These are phyloP conservation scores for Sarcophaga peregrina DNA, from an alignment of 1,140 invertebrate genomes.

Conservation along the genomic window DNA sequence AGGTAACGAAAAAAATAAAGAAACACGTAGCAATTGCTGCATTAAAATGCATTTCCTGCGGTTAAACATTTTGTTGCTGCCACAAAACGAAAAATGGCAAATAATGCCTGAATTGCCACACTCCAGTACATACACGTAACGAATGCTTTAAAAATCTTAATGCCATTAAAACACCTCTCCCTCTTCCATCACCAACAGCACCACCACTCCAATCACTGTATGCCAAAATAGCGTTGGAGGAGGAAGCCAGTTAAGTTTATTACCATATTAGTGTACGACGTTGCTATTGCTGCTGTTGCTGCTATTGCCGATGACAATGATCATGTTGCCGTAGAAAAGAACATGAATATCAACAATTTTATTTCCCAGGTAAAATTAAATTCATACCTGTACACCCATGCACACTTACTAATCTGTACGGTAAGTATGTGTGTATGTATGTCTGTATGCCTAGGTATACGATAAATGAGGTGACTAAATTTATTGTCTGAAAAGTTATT, in stretches of 20 bases:
- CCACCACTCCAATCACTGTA: not conserved
- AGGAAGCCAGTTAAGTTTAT: slow-evolving; percentile 1
- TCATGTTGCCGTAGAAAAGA: not conserved
- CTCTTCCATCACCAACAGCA: not conserved
- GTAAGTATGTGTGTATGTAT: not conserved
- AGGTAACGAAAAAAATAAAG: not conserved
- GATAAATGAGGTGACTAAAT: slow-evolving; percentile 10
- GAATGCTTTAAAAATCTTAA: not conserved
- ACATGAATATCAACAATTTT: not conserved
- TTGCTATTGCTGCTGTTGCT: not conserved
- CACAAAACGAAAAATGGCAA: slow-evolving; percentile 2
- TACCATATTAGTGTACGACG: not conserved
- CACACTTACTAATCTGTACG: too few species aligned
- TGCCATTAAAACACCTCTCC: not conserved
- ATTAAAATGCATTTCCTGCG: slow-evolving; percentile 22
- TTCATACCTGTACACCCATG: not conserved
- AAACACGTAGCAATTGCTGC: slow-evolving; percentile 24
- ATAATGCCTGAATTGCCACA: not conserved
- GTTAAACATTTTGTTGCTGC: not conserved
- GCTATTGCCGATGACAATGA: not conserved
- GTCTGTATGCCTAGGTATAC: not conserved
- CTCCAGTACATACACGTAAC: not conserved
- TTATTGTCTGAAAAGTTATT: not conserved
- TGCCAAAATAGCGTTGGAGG: not conserved
- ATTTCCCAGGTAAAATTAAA: not conserved